Evolutionary conservation across 2,113 vertebrate genomes (phyloP), one percentile per base, ranked within the genome.

Genomic region (Oryzias javanicus): DNA sequence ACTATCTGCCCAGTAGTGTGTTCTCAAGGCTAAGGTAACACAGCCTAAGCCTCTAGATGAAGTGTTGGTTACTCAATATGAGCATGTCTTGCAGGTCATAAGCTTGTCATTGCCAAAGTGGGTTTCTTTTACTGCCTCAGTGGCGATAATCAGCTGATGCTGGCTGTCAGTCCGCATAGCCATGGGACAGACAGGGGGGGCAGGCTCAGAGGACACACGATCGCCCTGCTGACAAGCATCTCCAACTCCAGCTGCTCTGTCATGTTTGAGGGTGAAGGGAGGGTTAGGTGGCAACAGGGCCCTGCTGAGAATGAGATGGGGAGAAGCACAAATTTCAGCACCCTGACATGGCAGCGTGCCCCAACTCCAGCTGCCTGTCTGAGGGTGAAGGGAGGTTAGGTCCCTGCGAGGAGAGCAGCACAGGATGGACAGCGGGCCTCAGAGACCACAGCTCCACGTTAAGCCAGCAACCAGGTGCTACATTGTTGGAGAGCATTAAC

Each of bases 101-200:
- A 83, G 72, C 74, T 79, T 80, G 88, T 82, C 83, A 74, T 70
- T 86, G 85, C 86, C 80, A 81, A 87, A 78, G 78, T 66, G 69
- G 85, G 80, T 73, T 90, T 82, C 84, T 88, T 88, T 91, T 90
- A 88, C 89, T 79, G 85, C 79, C 79, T 65, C 81, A 60, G 56
- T 75, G 81, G 88, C 73, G 88, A 90, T 90, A 90, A 90, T 91
- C 85, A 82, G 84, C 82, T 88, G 86, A 89, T 89, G 83, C 86
- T 86, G 86, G 84, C 88, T 80, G 83, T 86, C 78, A 79, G 78
- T 74, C 29, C 70, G 64, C 60, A 52, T 75, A 74, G 76, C 81
- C 58, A 35, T 41, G 67, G 67, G 72, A 83, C 50, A 67, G 71
- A 76, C 55, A 65, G 80, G 72, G 80, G 72, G 82, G 78, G 76